Conservation (phyloP, 2,797 vertebrate species). For the Furcifer pardalis region DNA sequence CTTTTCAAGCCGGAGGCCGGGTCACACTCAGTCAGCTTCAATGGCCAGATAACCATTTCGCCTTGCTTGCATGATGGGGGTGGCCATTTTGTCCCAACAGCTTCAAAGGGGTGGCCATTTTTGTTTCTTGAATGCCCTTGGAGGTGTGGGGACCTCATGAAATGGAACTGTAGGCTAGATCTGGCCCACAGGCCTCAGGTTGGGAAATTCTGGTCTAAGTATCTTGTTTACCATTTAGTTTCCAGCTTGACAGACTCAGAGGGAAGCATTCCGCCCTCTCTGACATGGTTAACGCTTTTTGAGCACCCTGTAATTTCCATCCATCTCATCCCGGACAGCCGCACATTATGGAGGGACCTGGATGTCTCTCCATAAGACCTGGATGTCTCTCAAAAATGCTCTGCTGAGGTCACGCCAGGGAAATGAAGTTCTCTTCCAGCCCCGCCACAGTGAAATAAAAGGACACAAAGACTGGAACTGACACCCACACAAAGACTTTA, state of each 20-base stretch:
- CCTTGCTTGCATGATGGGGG: too few relatives aligned
- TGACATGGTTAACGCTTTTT: background rate
- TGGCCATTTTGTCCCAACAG: too few relatives aligned
- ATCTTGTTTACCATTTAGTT: background rate
- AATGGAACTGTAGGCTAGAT: too few relatives aligned
- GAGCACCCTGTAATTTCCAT: background rate
- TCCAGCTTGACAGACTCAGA: background rate
- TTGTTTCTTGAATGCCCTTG: too few relatives aligned
- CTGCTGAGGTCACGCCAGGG: background rate
- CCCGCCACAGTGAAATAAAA: background rate
- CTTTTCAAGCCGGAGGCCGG: too few relatives aligned
- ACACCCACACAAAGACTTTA: background rate
- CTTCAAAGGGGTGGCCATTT: too few relatives aligned
- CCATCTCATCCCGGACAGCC: background rate
- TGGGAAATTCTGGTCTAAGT: too few relatives aligned
- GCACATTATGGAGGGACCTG: background rate
- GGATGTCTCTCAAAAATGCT: background rate
- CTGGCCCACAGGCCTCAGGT: too few relatives aligned
- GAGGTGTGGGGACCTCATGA: too few relatives aligned
- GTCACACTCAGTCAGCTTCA: too few relatives aligned
- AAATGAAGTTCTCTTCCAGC: background rate
- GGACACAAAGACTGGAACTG: background rate
- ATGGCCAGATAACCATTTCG: too few relatives aligned
- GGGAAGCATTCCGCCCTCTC: background rate
- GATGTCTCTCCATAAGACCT: background rate